Percentiles rank a stretch among this genome's conserved stretches.
These are phyloP conservation scores for Rotaria sp. DNA, from an alignment of 2,888 invertebrate species.

Conservation along the genomic window DNA sequence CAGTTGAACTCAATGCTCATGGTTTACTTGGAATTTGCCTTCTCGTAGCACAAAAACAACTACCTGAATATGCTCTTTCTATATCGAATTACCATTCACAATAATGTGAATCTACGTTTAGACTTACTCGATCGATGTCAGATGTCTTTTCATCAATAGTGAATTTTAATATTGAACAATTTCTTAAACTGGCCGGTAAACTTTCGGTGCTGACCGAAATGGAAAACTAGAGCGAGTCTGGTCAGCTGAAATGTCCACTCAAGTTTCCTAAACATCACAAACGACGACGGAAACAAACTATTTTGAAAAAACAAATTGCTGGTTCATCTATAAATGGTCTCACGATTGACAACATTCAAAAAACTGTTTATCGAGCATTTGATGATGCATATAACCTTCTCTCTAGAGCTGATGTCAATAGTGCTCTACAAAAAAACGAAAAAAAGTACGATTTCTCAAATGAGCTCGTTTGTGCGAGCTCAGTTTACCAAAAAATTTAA, in stretches of 20 bases:
- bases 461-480: background rate
- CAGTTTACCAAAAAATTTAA: background rate
- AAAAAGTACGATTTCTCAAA: background rate
- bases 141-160: background rate
- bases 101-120: background rate
- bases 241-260: background rate
- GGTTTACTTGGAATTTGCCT: background rate
- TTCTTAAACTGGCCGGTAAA: background rate
- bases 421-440: background rate
- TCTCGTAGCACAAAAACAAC: background rate
- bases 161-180: background rate
- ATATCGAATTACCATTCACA: background rate
- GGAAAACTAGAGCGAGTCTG: background rate
- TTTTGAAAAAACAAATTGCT: background rate
- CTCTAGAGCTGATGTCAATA: background rate
- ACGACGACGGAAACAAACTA: background rate
- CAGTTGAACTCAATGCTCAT: background rate
- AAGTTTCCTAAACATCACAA: slow-evolving; percentile 22
- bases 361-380: background rate
- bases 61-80: background rate
- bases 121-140: background rate
- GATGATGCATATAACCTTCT: background rate
- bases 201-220: background rate
- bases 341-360: background rate
- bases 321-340: background rate